These are phyloP conservation scores for Phenganax stokvisi DNA, from an alignment of 92 coral and sea anemone species.

Conservation along the genomic window DNA sequence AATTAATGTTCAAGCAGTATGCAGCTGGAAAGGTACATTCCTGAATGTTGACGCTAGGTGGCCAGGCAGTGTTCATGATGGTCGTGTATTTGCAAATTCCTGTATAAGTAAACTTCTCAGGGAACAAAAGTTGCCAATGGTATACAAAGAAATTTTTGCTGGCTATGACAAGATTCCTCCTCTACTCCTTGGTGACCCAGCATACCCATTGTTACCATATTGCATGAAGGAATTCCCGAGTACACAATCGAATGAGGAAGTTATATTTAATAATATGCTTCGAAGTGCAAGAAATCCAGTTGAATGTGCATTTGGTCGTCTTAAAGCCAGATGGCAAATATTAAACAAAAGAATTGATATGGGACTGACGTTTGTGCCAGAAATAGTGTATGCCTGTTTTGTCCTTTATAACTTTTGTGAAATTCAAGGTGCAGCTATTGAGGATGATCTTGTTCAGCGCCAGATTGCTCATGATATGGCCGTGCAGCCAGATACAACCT, in stretches of 20 bases:
- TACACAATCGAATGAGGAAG: constrained; percentile 42
- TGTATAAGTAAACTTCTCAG: constrained; percentile 44
- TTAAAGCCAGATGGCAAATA: constrained; percentile 50
- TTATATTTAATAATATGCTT: constrained; percentile 45
- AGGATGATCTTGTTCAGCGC: constrained; percentile 27
- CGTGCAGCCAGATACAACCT: background rate
- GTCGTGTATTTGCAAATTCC: constrained; percentile 54
- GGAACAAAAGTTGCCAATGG: constrained; percentile 49
- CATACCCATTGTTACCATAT: constrained; percentile 46
- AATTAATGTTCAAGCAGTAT: constrained; percentile 57
- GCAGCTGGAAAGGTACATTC: constrained; percentile 50
- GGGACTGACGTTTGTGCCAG: constrained; percentile 10
- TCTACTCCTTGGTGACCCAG: constrained; percentile 51
- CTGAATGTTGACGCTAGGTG: constrained; percentile 52
- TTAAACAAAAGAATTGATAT: constrained; percentile 37
- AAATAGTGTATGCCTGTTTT: constrained; percentile 26
- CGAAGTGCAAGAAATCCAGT: constrained; percentile 40
- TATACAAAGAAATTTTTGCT: constrained; percentile 47
- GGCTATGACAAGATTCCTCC: constrained; percentile 51
- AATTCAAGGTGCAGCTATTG: constrained; percentile 11
- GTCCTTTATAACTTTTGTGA: constrained; percentile 41
- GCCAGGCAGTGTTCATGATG: constrained; percentile 57
- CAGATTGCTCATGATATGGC: constrained; percentile 37
- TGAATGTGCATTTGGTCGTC: constrained; percentile 45
- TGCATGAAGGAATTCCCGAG: constrained; percentile 46